Conservation (phyloP, 2,888 invertebrate species). For the Drosophila algonquin region DNA sequence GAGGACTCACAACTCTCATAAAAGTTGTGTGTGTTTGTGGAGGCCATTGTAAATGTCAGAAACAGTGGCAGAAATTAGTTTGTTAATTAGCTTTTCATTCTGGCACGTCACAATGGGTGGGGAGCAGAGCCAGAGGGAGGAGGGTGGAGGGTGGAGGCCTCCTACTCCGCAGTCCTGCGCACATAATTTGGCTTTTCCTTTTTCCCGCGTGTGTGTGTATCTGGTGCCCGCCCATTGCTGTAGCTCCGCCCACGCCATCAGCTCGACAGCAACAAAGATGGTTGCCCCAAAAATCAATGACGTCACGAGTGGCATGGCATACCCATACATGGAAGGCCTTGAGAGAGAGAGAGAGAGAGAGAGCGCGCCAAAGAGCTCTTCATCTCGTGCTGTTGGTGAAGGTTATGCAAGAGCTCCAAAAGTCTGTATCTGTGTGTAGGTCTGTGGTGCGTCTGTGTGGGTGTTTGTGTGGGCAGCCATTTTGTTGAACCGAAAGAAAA, state of each 20-base stretch:
- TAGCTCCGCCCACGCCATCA: slow-evolving; percentile 63
- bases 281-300: slow-evolving; percentile 65
- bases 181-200: slow-evolving; percentile 13
- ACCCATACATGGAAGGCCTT: slow-evolving; percentile 4
- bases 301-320: slow-evolving; percentile 50
- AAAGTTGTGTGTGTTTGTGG: slow-evolving; percentile 22
- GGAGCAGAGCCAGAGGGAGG: slow-evolving; percentile 31
- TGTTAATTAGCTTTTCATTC: slow-evolving; percentile 77
- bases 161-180: slow-evolving; percentile 51
- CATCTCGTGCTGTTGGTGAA: slow-evolving; percentile 64
- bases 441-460: slow-evolving; percentile 14
- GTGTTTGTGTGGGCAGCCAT: slow-evolving; percentile 64
- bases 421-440: not conserved
- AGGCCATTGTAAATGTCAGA: slow-evolving; percentile 70
- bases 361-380: slow-evolving; percentile 30
- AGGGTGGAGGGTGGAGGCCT: slow-evolving; percentile 21
- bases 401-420: slow-evolving; percentile 63
- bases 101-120: slow-evolving; percentile 49
- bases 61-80: slow-evolving; percentile 75
- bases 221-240: slow-evolving; percentile 58
- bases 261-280: slow-evolving; percentile 58
- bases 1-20: slow-evolving; percentile 44
- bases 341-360: slow-evolving; percentile 9
- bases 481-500: slow-evolving; percentile 64
- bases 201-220: slow-evolving; percentile 56